Evolutionary conservation across 2,797 vertebrate species (phyloP).

Genomic region (Sorex maritimensis): DNA sequence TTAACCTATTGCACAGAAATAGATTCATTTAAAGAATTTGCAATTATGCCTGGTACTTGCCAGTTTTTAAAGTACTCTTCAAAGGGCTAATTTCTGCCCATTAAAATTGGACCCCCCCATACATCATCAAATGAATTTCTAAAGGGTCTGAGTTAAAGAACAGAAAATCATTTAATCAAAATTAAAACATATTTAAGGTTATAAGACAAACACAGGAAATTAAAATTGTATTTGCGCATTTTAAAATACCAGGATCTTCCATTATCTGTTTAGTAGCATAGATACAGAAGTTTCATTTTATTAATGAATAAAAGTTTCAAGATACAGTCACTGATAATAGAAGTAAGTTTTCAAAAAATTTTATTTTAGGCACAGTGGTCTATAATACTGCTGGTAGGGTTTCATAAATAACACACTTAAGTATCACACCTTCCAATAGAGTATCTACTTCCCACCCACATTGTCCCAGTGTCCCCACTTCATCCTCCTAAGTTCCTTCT

Average conservation of each 20-base stretch:
- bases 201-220: slow-evolving; percentile 55
- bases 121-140: slow-evolving; percentile 74
- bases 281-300: slow-evolving; percentile 49
- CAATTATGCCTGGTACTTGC: slow-evolving; percentile 70
- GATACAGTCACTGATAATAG: slow-evolving; percentile 22
- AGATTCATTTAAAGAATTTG: slow-evolving; percentile 73
- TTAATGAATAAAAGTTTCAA: slow-evolving; percentile 48
- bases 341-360: background rate
- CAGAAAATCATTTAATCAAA: slow-evolving; percentile 70
- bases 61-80: slow-evolving; percentile 75
- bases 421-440: too few relatives aligned
- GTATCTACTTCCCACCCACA: too few relatives aligned
- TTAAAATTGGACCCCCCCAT: slow-evolving; percentile 75
- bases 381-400: too few relatives aligned
- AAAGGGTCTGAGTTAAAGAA: slow-evolving; percentile 71
- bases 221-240: slow-evolving; percentile 41
- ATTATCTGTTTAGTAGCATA: slow-evolving; percentile 66
- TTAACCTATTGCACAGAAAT: slow-evolving; percentile 79
- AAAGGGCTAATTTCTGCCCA: slow-evolving; percentile 70
- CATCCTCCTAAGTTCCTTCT: too few relatives aligned
- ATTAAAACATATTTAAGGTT: slow-evolving; percentile 54
- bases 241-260: slow-evolving; percentile 44
- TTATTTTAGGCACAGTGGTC: background rate
- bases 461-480: too few relatives aligned
- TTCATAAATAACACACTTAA: too few relatives aligned